Conservation (phyloP, 2,113 vertebrate genomes). For the Tragelaphus buxtoni region DNA sequence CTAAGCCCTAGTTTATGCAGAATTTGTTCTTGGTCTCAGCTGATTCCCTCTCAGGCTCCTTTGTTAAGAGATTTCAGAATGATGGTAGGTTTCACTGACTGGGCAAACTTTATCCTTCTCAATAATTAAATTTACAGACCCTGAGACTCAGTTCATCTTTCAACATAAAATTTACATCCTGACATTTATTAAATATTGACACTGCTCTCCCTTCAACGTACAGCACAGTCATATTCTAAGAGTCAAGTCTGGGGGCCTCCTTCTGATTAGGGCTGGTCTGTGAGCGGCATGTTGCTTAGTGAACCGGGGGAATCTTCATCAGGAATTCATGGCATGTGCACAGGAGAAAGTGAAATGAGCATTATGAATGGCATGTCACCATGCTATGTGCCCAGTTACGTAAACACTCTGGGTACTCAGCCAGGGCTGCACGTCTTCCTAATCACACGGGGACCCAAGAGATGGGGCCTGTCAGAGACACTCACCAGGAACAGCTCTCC, state of each 20-base stretch:
- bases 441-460: neutral
- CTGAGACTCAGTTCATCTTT: neutral
- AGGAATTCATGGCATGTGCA: constrained; percentile 30
- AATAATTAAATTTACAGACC: neutral
- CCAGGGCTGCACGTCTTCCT: neutral
- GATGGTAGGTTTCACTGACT: neutral
- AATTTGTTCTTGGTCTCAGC: neutral
- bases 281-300: neutral
- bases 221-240: neutral
- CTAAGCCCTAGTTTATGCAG: neutral
- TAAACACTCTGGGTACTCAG: neutral
- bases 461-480: neutral
- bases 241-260: neutral
- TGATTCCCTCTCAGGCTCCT: neutral
- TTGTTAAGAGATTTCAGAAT: neutral
- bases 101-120: neutral
- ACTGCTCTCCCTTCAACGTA: neutral
- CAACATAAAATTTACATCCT: neutral
- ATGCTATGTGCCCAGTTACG: neutral
- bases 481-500: neutral
- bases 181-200: neutral
- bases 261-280: neutral
- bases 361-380: neutral
- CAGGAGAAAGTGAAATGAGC: constrained; percentile 1
- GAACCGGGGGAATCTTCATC: neutral